Base-by-base conservation (phyloP, 2,113 vertebrate species). In the Maylandia zebra region DNA sequence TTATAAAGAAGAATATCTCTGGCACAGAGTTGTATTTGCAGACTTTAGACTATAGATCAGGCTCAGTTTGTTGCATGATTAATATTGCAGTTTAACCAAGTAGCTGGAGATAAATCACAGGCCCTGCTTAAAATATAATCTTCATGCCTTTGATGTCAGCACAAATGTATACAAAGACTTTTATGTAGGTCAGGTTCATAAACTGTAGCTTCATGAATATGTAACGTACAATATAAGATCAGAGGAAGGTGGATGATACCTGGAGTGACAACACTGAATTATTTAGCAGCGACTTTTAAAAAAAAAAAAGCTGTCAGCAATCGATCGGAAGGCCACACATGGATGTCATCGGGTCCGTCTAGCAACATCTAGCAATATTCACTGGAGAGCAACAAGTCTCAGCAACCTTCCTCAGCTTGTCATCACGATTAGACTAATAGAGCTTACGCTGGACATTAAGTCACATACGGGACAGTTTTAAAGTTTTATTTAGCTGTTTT, bases 111-210 rank as follows among this genome's bases (percentile, higher is more conserved):
- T 96, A 93, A 92, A 96, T 96, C 93, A 95, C 89, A 69, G 89
- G 48, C 87, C 53, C 83, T 86, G 84, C 87, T 92, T 93, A 92
- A 96, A 95, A 95, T 95, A 95, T 95, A 87, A 92, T 91, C 90
- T 90, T 85, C 56, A 71, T 43, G 59, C 74, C 88, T 94, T 86
- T 95, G 90, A 95, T 91, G 94, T 95, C 95, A 93, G 89, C 89
- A 92, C 91, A 89, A 89, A 82, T 88, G 89, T 84, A 90, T 86
- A 91, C 88, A 96, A 92, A 92, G 91, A 92, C 82, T 89, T 90
- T 87, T 93, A 96, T 95, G 86, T 96, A 94, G 96, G 96, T 95
- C 95, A 90, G 56, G 89, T 90, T 92, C 81, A 95, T 89, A 90
- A 81, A 91, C 91, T 79, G 83, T 86, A 81, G 90, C 88, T 87